Percentiles rank a stretch among this genome's conserved stretches.
These are phyloP conservation scores for Listronotus oregonensis DNA, from an alignment of 1,140 invertebrate genomes.

Conservation along the genomic window DNA sequence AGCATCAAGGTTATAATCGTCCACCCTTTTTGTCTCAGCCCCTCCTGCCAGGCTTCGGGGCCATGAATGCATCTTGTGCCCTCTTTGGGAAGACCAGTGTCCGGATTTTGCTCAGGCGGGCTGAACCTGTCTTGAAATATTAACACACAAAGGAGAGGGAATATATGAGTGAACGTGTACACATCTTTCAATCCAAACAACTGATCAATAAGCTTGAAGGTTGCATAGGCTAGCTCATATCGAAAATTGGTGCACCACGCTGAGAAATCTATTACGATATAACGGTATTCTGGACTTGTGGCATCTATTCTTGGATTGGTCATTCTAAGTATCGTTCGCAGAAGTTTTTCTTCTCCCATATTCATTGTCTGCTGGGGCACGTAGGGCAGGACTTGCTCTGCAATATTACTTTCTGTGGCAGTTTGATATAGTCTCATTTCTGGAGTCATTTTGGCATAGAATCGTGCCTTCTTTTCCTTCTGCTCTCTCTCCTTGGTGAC, in stretches of 20 bases:
- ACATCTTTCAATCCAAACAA: conserved; percentile 8
- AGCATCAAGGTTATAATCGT: conserved; percentile 3
- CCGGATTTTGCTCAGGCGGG: background rate
- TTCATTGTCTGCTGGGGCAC: background rate
- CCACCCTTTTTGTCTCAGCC: conserved; percentile 2
- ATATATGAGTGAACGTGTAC: conserved; percentile 4
- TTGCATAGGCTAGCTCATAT: no score
- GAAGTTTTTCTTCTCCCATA: background rate
- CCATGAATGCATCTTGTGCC: background rate
- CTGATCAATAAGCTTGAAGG: background rate
- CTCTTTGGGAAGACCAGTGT: background rate
- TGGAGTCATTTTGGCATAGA: background rate
- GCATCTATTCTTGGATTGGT: background rate
- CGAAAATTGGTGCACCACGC: no score
- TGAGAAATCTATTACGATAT: no score
- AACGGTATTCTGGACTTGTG: background rate
- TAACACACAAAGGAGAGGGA: background rate
- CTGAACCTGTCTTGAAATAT: conserved; percentile 8
- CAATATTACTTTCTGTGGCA: background rate
- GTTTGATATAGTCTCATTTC: background rate
- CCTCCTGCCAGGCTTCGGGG: conserved; percentile 12
- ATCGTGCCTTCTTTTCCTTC: background rate
- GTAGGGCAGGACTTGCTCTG: background rate
- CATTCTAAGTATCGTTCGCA: background rate
- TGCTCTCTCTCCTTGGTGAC: background rate